Evolutionary conservation across 2,888 invertebrate genomes (phyloP).

Genomic region (Coronaproctus castanopsis): DNA sequence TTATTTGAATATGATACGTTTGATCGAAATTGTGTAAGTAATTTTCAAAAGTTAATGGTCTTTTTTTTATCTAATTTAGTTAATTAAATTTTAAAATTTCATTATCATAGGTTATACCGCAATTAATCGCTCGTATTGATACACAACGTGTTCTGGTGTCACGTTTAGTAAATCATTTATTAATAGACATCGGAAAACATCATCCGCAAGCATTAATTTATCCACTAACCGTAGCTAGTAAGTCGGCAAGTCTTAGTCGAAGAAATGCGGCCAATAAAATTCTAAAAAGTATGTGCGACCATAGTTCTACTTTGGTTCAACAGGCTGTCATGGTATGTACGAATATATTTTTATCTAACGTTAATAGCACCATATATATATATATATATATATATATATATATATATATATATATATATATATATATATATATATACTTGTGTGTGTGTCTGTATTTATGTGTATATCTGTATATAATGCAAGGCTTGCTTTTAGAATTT

Average conservation of each 20-base stretch:
- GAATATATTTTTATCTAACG: constrained; percentile 23
- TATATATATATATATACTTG: no score
- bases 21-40: no score
- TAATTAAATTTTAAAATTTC: no score
- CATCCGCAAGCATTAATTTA: constrained; percentile 95
- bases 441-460: no score
- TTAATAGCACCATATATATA: no score
- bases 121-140: constrained; percentile 93
- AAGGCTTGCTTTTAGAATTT: no score
- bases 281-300: constrained; percentile 84
- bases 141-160: constrained; percentile 74
- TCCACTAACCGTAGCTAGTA: constrained; percentile 90
- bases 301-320: constrained; percentile 73
- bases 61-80: no score
- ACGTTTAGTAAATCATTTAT: constrained; percentile 70
- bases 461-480: no score
- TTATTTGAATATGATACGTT: no score
- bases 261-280: constrained; percentile 86
- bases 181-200: constrained; percentile 91
- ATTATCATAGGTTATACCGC: constrained; percentile 62
- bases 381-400: no score
- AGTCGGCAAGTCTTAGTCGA: constrained; percentile 66
- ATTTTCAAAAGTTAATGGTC: no score
- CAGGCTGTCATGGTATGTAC: constrained; percentile 73
- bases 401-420: no score